Conservation (phyloP, 2,113 vertebrate genomes). For the Caranx melampygus region DNA sequence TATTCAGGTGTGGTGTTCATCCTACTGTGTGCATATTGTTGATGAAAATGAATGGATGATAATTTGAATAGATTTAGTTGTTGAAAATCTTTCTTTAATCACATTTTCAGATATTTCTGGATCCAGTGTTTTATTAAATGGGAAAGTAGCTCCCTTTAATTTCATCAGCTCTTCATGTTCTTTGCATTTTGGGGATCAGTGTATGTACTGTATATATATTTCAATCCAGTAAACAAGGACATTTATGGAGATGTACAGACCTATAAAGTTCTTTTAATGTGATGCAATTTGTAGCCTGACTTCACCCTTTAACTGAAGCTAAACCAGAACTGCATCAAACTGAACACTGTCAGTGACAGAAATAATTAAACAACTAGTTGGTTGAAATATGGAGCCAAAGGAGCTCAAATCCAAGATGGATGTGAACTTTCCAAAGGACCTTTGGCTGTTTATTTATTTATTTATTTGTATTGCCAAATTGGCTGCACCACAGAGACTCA, state of each 20-base stretch:
- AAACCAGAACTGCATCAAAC: not conserved
- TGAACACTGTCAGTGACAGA: not conserved
- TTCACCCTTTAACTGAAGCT: not conserved
- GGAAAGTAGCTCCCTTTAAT: not conserved
- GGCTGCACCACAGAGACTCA: conserved; percentile 46
- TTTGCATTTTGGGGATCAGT: not conserved
- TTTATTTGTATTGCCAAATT: conserved; percentile 48
- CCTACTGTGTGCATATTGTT: not conserved
- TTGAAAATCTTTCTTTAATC: not conserved
- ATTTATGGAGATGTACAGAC: not conserved
- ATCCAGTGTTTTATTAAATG: not conserved
- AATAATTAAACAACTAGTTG: not conserved
- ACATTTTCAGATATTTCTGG: not conserved
- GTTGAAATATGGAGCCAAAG: conserved; percentile 11
- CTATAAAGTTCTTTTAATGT: conserved; percentile 1
- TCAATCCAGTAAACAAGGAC: not conserved
- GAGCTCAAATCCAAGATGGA: conserved; percentile 27
- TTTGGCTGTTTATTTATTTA: not conserved
- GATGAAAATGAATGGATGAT: not conserved
- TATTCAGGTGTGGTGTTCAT: not conserved
- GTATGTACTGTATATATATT: not conserved
- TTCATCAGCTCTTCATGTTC: not conserved
- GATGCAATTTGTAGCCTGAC: not conserved
- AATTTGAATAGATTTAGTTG: not conserved
- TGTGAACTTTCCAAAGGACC: conserved; percentile 46